phyloP scores from a whole-genome alignment of 2,113 vertebrate genomes.

The Rhea pennata region DNA sequence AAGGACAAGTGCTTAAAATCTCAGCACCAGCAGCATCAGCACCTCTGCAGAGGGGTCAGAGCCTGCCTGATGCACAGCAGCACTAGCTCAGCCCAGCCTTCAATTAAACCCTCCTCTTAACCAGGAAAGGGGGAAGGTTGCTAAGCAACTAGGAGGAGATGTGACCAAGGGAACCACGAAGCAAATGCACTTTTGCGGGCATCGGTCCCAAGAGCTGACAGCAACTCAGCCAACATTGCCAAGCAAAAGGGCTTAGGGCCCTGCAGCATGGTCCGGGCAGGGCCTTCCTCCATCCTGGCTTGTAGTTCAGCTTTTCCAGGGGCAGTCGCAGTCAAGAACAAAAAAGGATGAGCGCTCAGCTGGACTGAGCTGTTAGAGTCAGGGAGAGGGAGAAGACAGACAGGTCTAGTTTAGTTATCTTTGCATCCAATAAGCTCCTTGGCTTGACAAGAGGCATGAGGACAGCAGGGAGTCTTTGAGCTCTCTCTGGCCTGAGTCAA shows the following conservation, averaged over 20 bases:
- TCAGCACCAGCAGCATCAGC: neutral
- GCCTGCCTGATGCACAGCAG: neutral
- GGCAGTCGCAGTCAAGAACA: neutral
- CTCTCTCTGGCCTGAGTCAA: accelerated
- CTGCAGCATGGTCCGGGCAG: accelerated
- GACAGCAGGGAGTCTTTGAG: neutral
- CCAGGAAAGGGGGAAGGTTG: slow-evolving; percentile 70
- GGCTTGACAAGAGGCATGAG: neutral
- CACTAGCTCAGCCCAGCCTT: slow-evolving; percentile 66
- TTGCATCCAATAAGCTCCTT: neutral
- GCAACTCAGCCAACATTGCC: neutral
- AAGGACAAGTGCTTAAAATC: neutral
- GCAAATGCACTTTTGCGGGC: slow-evolving; percentile 62
- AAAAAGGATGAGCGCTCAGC: neutral
- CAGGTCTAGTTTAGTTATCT: neutral
- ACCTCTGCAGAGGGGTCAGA: neutral
- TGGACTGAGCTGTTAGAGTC: neutral
- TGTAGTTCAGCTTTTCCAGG: neutral
- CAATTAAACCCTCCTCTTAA: slow-evolving; percentile 68
- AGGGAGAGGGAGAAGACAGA: neutral
- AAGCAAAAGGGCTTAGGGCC: neutral
- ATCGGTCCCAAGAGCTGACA: slow-evolving; percentile 18
- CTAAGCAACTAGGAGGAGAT: slow-evolving; percentile 79
- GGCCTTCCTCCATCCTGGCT: neutral
- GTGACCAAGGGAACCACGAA: slow-evolving; percentile 43